These are phyloP conservation scores for Microctenopoma lineatum DNA, from an alignment of 2,797 vertebrate species.

Conservation along the genomic window DNA sequence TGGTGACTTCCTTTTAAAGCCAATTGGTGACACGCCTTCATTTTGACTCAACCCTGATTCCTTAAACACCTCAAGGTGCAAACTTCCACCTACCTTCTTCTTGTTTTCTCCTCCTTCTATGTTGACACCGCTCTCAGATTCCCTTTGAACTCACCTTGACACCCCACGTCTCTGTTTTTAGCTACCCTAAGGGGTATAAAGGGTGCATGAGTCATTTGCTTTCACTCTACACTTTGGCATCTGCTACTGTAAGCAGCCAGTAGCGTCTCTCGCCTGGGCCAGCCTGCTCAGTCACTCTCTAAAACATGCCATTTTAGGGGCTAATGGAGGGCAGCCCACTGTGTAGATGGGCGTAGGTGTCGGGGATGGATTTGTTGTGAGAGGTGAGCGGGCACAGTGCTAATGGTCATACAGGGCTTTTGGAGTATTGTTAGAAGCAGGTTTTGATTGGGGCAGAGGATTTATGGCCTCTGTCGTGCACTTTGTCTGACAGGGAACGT, in stretches of 20 bases:
- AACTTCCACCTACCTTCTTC: background rate
- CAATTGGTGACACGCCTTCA: conserved; percentile 36
- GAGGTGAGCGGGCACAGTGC: conserved; percentile 40
- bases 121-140: conserved; percentile 28
- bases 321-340: conserved; percentile 66
- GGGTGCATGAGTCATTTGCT: conserved; percentile 66
- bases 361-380: conserved; percentile 49
- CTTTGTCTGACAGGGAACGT: conserved; percentile 53
- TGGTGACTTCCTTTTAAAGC: conserved; percentile 22
- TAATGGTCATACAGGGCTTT: conserved; percentile 51
- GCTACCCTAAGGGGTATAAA: conserved; percentile 45
- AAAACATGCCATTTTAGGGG: conserved; percentile 53
- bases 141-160: conserved; percentile 62
- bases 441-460: conserved; percentile 59
- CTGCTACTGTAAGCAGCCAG: conserved; percentile 50
- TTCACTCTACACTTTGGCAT: conserved; percentile 58
- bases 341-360: conserved; percentile 57
- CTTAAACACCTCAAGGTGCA: background rate
- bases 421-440: conserved; percentile 53
- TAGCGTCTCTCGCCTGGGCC: conserved; percentile 37
- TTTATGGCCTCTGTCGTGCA: conserved; percentile 53
- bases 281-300: conserved; percentile 50
- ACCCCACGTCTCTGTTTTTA: conserved; percentile 66
- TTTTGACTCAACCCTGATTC: conserved; percentile 1
- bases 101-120: conserved; percentile 5